phyloP scores from a whole-genome alignment of 2,797 vertebrate species.

The Nyctalus aviator region DNA sequence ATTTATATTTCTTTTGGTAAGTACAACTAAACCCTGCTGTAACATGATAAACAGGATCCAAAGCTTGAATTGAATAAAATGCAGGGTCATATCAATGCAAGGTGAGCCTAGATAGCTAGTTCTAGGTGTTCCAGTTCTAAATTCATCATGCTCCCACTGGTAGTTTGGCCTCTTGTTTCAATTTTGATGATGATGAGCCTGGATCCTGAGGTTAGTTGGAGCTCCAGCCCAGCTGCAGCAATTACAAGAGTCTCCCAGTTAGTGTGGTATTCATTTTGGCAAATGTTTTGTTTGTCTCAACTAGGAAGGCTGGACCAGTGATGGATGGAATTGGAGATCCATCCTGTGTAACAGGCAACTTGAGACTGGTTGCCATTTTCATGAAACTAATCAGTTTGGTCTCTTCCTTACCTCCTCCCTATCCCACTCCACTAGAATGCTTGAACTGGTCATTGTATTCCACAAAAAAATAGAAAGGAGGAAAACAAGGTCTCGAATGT shows the following conservation, averaged over 20 bases:
- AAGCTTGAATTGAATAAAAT: slow-evolving; percentile 1
- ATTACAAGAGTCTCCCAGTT: not conserved
- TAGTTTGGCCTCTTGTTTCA: not conserved
- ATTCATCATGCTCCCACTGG: not conserved
- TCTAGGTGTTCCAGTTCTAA: not conserved
- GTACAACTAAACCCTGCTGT: not conserved
- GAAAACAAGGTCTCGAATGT: not conserved
- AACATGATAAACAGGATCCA: not conserved
- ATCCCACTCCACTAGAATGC: too few relatives aligned
- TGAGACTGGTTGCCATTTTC: not conserved
- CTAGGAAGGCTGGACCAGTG: not conserved
- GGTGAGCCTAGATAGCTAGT: not conserved
- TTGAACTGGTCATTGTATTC: not conserved
- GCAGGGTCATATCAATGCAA: not conserved
- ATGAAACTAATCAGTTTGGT: not conserved
- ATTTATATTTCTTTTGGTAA: not conserved
- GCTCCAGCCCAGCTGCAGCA: not conserved
- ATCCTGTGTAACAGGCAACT: not conserved
- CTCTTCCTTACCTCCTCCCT: not conserved
- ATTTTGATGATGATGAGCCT: not conserved
- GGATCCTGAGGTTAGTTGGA: not conserved
- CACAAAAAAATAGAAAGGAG: not conserved
- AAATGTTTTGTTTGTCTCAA: slow-evolving; percentile 7
- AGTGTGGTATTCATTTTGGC: not conserved
- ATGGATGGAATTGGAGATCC: not conserved